These are phyloP conservation scores for Mastomys coucha DNA, from an alignment of 2,113 vertebrate genomes.

Conservation along the genomic window DNA sequence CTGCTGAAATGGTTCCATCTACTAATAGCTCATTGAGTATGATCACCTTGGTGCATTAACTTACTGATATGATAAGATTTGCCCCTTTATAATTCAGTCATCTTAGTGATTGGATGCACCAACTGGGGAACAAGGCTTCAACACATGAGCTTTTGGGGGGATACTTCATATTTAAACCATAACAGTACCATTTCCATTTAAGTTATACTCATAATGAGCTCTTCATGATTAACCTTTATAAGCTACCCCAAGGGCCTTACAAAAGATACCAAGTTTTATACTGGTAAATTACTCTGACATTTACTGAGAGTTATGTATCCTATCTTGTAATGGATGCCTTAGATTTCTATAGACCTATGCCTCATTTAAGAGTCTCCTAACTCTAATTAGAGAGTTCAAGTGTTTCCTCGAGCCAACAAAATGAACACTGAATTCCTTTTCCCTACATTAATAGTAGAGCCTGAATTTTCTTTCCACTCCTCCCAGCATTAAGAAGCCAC, in stretches of 20 bases:
- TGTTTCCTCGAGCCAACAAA: conserved; percentile 21
- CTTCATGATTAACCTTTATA: conserved; percentile 41
- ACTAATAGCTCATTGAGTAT: neutral
- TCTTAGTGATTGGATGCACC: neutral
- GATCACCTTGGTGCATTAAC: neutral
- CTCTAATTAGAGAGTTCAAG: conserved; percentile 32
- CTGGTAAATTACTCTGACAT: neutral
- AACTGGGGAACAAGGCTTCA: neutral
- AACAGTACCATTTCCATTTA: neutral
- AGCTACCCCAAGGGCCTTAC: neutral
- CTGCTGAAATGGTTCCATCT: neutral
- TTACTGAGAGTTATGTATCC: neutral
- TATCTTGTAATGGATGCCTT: neutral
- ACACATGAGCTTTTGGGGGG: neutral
- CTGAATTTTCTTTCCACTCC: neutral
- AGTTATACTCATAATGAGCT: conserved; percentile 34
- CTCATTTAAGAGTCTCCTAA: neutral
- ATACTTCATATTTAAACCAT: neutral
- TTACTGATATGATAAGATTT: neutral
- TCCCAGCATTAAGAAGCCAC: neutral
- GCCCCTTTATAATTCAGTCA: neutral
- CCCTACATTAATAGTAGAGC: neutral
- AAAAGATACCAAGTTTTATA: conserved; percentile 22
- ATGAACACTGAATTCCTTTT: conserved; percentile 3
- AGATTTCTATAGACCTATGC: neutral